Conservation (phyloP, 2,888 invertebrate species). For the Caenorhabditis panamensis region DNA sequence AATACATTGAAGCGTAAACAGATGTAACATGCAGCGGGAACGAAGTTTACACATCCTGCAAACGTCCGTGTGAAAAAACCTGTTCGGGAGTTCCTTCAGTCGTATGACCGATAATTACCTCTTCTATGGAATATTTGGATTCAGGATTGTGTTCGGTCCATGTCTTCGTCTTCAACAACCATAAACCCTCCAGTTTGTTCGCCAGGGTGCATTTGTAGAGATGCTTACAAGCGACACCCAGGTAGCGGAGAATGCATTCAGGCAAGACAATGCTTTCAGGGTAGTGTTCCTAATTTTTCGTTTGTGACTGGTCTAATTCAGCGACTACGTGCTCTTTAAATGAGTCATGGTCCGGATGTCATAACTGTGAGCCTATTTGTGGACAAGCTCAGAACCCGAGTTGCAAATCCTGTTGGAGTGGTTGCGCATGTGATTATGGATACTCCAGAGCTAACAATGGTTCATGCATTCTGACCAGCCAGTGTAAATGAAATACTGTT, state of each 20-base stretch:
- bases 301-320: slow-evolving; percentile 6
- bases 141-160: too few relatives aligned
- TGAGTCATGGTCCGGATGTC: slow-evolving; percentile 49
- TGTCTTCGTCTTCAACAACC: slow-evolving; percentile 12
- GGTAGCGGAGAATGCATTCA: slow-evolving; percentile 38
- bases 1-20: slow-evolving; percentile 5
- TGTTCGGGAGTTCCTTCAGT: slow-evolving; percentile 25
- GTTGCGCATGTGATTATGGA: slow-evolving; percentile 40
- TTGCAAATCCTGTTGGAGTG: slow-evolving; percentile 50
- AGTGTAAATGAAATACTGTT: background rate
- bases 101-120: too few relatives aligned
- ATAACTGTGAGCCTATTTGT: slow-evolving; percentile 47
- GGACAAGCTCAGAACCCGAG: slow-evolving; percentile 31
- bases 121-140: too few relatives aligned
- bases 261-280: slow-evolving; percentile 28
- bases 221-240: slow-evolving; percentile 31
- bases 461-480: slow-evolving; percentile 14
- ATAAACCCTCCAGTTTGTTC: slow-evolving; percentile 8
- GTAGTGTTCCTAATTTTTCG: background rate
- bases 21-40: slow-evolving; percentile 40
- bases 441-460: slow-evolving; percentile 36
- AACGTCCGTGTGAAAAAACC: slow-evolving; percentile 36
- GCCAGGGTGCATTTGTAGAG: slow-evolving; percentile 34
- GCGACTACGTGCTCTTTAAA: slow-evolving; percentile 35
- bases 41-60: slow-evolving; percentile 36